Evolutionary conservation across 1,140 invertebrate species (phyloP).

Genomic region (Diachasmimorpha longicaudata): DNA sequence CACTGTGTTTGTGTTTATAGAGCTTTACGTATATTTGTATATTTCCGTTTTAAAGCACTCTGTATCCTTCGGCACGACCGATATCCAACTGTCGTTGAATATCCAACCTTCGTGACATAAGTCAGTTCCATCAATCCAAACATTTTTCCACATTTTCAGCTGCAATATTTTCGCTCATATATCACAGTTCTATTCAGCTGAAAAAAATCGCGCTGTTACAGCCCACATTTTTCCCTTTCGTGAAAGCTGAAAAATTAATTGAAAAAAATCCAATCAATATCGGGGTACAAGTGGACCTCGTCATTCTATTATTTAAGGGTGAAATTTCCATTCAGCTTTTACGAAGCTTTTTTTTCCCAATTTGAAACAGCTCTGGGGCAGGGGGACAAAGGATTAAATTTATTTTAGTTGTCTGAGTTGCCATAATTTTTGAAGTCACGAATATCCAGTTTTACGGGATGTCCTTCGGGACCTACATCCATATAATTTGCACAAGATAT

Average conservation of each 20-base stretch:
- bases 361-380: too few species aligned
- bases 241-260: neutral
- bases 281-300: neutral
- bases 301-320: too few species aligned
- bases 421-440: too few species aligned
- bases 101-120: neutral
- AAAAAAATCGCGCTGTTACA: neutral
- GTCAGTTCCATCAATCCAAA: neutral
- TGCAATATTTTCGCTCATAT: neutral
- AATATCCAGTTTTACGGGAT: too few species aligned
- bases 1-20: neutral
- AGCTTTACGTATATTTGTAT: neutral
- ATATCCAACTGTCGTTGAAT: neutral
- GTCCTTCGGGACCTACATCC: too few species aligned
- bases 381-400: too few species aligned
- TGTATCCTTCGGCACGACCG: neutral
- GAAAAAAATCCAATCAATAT: neutral
- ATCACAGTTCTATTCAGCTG: neutral
- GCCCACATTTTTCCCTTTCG: neutral
- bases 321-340: too few species aligned
- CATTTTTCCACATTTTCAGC: neutral
- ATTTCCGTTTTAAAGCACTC: neutral
- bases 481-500: neutral
- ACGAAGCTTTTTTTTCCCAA: too few species aligned
- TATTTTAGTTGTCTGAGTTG: too few species aligned